Evolutionary conservation across 2,888 invertebrate species (phyloP).

Genomic region (Herminia tarsipennalis): DNA sequence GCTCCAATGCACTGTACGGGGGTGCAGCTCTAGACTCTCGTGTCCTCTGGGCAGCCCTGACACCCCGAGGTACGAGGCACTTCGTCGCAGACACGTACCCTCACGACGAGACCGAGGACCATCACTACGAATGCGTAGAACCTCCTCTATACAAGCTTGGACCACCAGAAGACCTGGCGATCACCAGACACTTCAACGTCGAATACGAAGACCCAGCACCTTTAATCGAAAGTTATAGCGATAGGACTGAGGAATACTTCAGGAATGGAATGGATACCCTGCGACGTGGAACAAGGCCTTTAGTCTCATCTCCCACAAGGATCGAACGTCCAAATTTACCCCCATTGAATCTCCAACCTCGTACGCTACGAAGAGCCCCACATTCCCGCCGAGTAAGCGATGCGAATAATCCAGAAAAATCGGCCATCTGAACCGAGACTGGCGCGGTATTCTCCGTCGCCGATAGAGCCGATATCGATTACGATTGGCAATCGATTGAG

Average conservation of each 20-base stretch:
- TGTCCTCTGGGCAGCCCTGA: constrained; percentile 93
- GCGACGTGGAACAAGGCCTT: constrained; percentile 85
- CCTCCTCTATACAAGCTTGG: constrained; percentile 81
- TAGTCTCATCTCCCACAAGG: constrained; percentile 92
- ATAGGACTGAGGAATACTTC: constrained; percentile 78
- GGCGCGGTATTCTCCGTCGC: constrained; percentile 85
- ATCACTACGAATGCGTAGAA: constrained; percentile 90
- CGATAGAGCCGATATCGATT: constrained; percentile 77
- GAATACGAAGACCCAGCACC: constrained; percentile 93
- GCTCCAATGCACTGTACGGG: constrained; percentile 76
- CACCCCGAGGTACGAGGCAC: constrained; percentile 92
- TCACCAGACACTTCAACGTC: constrained; percentile 92
- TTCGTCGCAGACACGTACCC: constrained; percentile 89
- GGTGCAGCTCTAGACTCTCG: constrained; percentile 87
- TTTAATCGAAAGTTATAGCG: constrained; percentile 90
- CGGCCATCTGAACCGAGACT: constrained; percentile 83
- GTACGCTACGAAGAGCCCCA: constrained; percentile 80
- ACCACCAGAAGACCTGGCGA: constrained; percentile 81
- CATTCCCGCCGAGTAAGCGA: constrained; percentile 82
- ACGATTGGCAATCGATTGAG: constrained; percentile 72
- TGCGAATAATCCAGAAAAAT: constrained; percentile 75
- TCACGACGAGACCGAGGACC: constrained; percentile 87
- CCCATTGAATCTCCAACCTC: constrained; percentile 88
- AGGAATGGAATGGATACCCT: constrained; percentile 77
- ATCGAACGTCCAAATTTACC: constrained; percentile 94